Evolutionary conservation across 1,140 invertebrate species (phyloP).

Genomic region (Drosophila pandora): DNA sequence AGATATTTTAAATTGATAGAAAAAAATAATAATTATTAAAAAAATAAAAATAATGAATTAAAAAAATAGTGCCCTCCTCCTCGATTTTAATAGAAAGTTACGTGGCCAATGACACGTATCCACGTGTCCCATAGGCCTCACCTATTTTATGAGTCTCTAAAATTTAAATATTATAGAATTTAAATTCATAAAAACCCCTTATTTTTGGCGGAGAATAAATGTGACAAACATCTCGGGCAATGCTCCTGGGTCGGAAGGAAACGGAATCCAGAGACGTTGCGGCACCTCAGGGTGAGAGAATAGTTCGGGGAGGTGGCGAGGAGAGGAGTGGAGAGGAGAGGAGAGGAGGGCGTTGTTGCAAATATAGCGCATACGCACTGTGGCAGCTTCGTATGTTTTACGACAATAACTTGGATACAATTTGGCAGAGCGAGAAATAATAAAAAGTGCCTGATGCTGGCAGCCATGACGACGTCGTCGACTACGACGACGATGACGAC

Average conservation of each 20-base stretch:
- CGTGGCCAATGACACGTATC: too few relatives aligned
- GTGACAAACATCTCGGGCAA: conserved; percentile 8
- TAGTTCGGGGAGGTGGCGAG: neutral
- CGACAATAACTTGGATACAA: conserved; percentile 77
- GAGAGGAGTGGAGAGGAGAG: too few relatives aligned
- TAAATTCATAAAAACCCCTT: neutral
- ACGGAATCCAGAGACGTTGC: neutral
- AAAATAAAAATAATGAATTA: too few relatives aligned
- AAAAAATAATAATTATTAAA: too few relatives aligned
- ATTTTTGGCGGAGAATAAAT: conserved; percentile 14
- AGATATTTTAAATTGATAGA: too few relatives aligned
- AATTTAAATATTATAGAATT: too few relatives aligned
- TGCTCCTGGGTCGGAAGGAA: conserved; percentile 27
- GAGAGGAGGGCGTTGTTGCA: neutral
- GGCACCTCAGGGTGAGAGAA: neutral
- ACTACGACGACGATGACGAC: conserved; percentile 8
- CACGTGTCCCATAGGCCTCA: too few relatives aligned
- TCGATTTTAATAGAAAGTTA: too few relatives aligned
- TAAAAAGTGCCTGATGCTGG: conserved; percentile 59
- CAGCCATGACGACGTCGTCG: conserved; percentile 40
- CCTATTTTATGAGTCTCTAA: too few relatives aligned
- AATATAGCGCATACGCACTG: conserved; percentile 71
- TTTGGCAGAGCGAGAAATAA: conserved; percentile 72
- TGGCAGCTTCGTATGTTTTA: conserved; percentile 66
- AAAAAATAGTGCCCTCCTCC: too few relatives aligned